These are phyloP conservation scores for Parnassius apollo DNA, from an alignment of 2,888 invertebrate genomes.

Conservation along the genomic window DNA sequence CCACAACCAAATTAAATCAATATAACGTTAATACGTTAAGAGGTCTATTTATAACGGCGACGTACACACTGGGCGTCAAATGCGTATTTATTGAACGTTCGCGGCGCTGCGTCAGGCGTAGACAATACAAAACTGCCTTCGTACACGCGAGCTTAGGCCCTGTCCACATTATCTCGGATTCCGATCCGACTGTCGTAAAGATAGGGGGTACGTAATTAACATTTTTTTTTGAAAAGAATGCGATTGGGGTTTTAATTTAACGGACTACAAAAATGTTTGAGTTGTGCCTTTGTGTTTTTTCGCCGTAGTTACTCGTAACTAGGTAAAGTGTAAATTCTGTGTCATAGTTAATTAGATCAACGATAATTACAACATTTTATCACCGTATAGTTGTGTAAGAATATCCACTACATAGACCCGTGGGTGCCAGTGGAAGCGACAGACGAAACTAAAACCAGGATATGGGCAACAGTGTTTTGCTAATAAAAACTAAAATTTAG, in stretches of 20 bases:
- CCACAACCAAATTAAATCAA: neutral
- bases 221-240: conserved; percentile 30
- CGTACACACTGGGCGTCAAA: conserved; percentile 46
- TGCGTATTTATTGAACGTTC: conserved; percentile 62
- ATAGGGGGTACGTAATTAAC: conserved; percentile 31
- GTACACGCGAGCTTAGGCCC: conserved; percentile 50
- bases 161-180: conserved; percentile 34
- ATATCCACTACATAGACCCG: too few species aligned
- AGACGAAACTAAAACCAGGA: too few species aligned
- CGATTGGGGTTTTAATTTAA: conserved; percentile 9
- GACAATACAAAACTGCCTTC: conserved; percentile 49
- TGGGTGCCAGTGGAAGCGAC: too few species aligned
- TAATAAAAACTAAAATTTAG: too few species aligned
- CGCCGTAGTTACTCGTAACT: too few species aligned
- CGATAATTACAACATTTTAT: too few species aligned
- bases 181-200: conserved; percentile 31
- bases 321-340: too few species aligned
- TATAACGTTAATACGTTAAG: conserved; percentile 30
- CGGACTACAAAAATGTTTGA: conserved; percentile 6
- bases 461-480: too few species aligned
- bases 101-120: conserved; percentile 46
- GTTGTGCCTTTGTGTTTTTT: conserved; percentile 22
- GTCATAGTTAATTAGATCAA: too few species aligned
- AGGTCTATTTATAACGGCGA: conserved; percentile 33
- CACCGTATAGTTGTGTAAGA: too few species aligned